A percentile compares a stretch with the other conserved stretches of the same genome.
phyloP scores from a whole-genome alignment of 2,888 invertebrate species.

The Euspilapteryx auroguttella region DNA sequence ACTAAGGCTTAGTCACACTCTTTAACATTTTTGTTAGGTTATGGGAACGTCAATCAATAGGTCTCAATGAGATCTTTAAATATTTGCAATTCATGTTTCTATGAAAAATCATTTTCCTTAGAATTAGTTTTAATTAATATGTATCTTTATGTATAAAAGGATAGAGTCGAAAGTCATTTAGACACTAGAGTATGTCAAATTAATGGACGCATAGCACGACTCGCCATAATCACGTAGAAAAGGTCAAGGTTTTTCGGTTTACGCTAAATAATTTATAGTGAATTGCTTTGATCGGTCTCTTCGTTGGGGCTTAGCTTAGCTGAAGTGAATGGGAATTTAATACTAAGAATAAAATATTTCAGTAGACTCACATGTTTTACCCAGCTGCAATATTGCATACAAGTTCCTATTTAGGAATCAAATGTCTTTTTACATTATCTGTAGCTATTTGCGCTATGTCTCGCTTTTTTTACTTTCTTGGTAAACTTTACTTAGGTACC shows the following conservation, averaged over 20 bases:
- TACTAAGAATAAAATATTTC: no score
- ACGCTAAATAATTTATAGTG: constrained; percentile 32
- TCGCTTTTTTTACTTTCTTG: no score
- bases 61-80: constrained; percentile 25
- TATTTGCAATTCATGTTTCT: constrained; percentile 26
- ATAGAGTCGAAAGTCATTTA: constrained; percentile 24
- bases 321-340: no score
- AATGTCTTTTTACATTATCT: no score
- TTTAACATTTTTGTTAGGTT: constrained; percentile 23
- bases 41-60: constrained; percentile 34
- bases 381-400: no score
- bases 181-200: no score
- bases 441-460: no score
- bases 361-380: no score
- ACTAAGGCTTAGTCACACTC: background rate
- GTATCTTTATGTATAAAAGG: constrained; percentile 13
- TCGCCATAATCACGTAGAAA: constrained; percentile 30
- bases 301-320: no score
- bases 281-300: constrained; percentile 34
- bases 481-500: no score
- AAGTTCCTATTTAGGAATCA: no score
- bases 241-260: constrained; percentile 45
- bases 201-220: no score
- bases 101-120: constrained; percentile 23
- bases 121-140: constrained; percentile 12